phyloP scores from a whole-genome alignment of 2,113 vertebrate genomes.

The Ia io region DNA sequence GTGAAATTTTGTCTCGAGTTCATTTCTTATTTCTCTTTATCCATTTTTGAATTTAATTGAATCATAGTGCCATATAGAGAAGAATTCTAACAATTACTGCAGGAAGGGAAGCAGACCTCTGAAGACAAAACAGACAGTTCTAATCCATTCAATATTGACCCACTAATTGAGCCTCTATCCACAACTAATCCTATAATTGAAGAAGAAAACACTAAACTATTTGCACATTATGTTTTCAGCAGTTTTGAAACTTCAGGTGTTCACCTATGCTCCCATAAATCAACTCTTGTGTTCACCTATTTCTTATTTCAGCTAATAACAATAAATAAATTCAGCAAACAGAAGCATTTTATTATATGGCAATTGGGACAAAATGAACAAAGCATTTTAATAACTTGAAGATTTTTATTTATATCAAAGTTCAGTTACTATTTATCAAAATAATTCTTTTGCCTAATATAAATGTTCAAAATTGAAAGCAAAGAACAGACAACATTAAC shows the following conservation, averaged over 20 bases:
- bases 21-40: background rate
- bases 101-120: background rate
- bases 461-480: constrained; percentile 15
- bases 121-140: background rate
- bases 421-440: background rate
- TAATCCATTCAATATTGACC: background rate
- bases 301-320: background rate
- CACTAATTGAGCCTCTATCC: background rate
- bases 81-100: background rate
- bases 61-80: background rate
- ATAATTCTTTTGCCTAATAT: background rate
- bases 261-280: background rate
- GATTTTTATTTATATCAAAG: background rate
- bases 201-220: background rate
- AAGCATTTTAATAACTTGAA: constrained; percentile 3
- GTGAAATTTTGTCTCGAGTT: background rate
- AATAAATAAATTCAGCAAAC: background rate
- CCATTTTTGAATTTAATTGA: constrained; percentile 9
- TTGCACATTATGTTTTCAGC: background rate
- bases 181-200: background rate
- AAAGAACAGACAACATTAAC: background rate
- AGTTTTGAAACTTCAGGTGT: background rate
- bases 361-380: background rate
- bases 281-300: background rate
- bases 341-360: background rate